These are phyloP conservation scores for Struthidea cinerea DNA, from an alignment of 2,113 vertebrate genomes.

Conservation along the genomic window DNA sequence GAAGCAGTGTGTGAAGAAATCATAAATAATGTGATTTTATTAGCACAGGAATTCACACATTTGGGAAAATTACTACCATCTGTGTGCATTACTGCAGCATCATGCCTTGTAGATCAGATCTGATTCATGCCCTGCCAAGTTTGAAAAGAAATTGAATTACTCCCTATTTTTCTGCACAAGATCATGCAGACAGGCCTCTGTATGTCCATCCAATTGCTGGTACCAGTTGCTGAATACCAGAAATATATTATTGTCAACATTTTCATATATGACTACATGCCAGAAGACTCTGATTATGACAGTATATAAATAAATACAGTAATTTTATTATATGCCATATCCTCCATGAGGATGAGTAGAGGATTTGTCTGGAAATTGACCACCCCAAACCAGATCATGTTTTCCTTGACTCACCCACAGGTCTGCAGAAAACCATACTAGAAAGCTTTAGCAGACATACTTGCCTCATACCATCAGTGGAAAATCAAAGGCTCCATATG, in stretches of 20 bases:
- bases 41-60: not conserved
- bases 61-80: not conserved
- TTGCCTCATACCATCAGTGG: not conserved
- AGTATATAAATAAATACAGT: not conserved
- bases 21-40: slow-evolving; percentile 7
- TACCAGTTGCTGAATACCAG: not conserved
- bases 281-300: not conserved
- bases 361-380: not conserved
- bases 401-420: not conserved
- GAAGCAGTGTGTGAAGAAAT: slow-evolving; percentile 7
- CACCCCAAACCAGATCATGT: not conserved
- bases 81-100: not conserved
- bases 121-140: not conserved
- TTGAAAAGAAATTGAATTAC: not conserved
- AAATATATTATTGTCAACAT: not conserved
- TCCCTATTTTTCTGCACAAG: not conserved
- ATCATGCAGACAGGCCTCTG: not conserved
- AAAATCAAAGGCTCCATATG: not conserved
- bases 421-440: not conserved
- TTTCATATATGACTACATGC: not conserved
- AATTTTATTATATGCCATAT: not conserved
- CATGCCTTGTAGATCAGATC: not conserved
- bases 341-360: not conserved
- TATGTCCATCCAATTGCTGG: not conserved
- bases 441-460: not conserved